Evolutionary conservation across 2,797 vertebrate genomes (phyloP).

Genomic region (Adelosebastes latens): DNA sequence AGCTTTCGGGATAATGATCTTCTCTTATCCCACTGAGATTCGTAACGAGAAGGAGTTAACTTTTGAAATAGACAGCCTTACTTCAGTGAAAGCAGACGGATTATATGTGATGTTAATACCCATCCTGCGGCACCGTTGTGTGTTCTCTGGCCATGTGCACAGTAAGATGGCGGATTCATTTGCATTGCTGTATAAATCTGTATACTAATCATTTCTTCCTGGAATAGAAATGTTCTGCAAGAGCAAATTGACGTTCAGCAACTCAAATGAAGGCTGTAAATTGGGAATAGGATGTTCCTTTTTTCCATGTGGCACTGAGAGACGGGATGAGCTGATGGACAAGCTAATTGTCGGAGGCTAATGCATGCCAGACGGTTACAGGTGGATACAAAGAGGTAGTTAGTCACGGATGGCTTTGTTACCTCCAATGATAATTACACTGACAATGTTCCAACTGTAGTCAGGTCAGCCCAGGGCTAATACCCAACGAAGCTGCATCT

Average conservation of each 20-base stretch:
- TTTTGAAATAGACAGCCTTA: constrained; percentile 49
- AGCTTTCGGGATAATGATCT: constrained; percentile 62
- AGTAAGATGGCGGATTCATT: constrained; percentile 38
- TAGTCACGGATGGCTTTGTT: constrained; percentile 66
- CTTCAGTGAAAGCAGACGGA: constrained; percentile 36
- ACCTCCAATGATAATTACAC: constrained; percentile 68
- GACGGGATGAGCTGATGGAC: constrained; percentile 37
- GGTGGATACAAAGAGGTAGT: constrained; percentile 66
- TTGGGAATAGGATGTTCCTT: constrained; percentile 9
- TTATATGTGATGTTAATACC: constrained; percentile 44
- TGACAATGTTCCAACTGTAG: constrained; percentile 65
- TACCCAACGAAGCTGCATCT: constrained; percentile 46
- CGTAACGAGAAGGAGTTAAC: constrained; percentile 41
- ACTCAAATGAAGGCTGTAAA: not conserved
- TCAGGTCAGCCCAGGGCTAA: constrained; percentile 68
- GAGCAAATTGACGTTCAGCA: not conserved
- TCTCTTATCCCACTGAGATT: constrained; percentile 57
- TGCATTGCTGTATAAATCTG: constrained; percentile 15
- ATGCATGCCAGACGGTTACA: constrained; percentile 63
- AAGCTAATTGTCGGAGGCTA: constrained; percentile 63
- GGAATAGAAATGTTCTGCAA: not conserved
- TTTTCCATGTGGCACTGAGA: not conserved
- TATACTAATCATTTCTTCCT: constrained; percentile 16
- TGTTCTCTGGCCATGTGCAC: constrained; percentile 35
- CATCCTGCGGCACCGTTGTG: constrained; percentile 5